Base-by-base conservation (phyloP, 2,888 invertebrate species). In the Arctia plantaginis region DNA sequence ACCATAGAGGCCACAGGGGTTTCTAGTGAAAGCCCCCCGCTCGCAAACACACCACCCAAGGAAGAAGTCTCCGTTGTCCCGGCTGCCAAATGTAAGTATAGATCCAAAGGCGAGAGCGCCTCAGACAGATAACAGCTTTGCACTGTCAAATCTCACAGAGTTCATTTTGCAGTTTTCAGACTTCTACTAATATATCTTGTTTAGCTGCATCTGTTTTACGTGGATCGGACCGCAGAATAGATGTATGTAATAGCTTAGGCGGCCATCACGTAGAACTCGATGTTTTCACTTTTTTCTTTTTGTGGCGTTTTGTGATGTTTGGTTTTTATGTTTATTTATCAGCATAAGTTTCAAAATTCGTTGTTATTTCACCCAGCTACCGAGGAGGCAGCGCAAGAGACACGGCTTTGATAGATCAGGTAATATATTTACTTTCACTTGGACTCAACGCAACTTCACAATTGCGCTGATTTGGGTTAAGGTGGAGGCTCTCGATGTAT, bases 401-500 rank as follows among this genome's bases (percentile, higher is more conserved):
- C 96, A 92, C 93, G 96, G 95, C 96, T 96, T 95, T 96, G 93
- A 96, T 96, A 96, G 95, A 94, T 87, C 94, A 96, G 96, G 96
- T 96, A 96, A 96, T 93, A 92, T 89, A 89, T 78, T 80, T 86
- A 86, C 89, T 87, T 80, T 59, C 90, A 91, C 94, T 94, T 94
- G 95, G 94, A 91, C 93, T 86, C 94, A 91, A 93, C 91, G 86
- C 92, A 90, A 92, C 87, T 85, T 86, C 83, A 68, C 73, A 78
- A 69, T 73, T 81, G 78, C 80, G 87, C 87, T 87, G 84, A 86
- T 75, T 85, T 80, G 84, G 79, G 82, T 85, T 81, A 77, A 77
- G 90, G 90, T 90, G 90, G 86, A 84, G 89, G 90, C 79, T 78
- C 75, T 82, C 67, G 71, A 67, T 75, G 82, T 83, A 76, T n/a